Evolutionary conservation across 92 coral and sea anemone species (phyloP).

Genomic region (Epizoanthus fatuus): DNA sequence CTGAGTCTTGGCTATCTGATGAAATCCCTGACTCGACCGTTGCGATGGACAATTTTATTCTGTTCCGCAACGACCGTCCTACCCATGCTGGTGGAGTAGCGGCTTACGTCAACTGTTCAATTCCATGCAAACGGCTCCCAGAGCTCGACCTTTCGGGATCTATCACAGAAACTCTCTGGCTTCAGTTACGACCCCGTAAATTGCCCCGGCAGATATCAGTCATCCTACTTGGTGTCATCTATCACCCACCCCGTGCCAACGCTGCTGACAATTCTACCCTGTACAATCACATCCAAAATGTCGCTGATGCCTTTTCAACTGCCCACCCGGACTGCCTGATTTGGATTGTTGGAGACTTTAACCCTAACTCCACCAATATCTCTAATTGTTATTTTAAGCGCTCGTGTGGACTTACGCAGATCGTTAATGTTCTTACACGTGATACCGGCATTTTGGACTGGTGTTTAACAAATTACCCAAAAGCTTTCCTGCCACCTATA

Average conservation of each 20-base stretch:
- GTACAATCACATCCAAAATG: not conserved
- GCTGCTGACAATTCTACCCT: conserved; percentile 34
- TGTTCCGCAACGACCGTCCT: conserved; percentile 47
- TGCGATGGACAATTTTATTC: conserved; percentile 4
- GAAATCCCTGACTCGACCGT: conserved; percentile 42
- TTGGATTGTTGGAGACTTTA: conserved; percentile 36
- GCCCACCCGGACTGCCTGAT: conserved; percentile 29
- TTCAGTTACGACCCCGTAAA: not conserved
- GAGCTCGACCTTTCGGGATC: conserved; percentile 3
- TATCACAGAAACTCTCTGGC: not conserved
- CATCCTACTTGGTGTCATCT: conserved; percentile 34
- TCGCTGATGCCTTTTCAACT: not conserved
- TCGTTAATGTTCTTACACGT: not conserved
- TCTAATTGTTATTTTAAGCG: not conserved
- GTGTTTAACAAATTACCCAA: conserved; percentile 5
- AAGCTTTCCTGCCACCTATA: not conserved
- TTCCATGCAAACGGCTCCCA: conserved; percentile 43
- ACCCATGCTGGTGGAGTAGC: conserved; percentile 53
- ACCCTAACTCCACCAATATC: conserved; percentile 24
- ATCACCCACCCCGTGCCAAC: conserved; percentile 54
- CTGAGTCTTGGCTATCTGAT: conserved; percentile 49
- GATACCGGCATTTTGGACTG: conserved; percentile 18
- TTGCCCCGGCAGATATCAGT: conserved; percentile 16
- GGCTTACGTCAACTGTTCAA: conserved; percentile 33
- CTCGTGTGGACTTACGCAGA: conserved; percentile 1